Evolutionary conservation across 2,888 invertebrate genomes (phyloP), one percentile per base, ranked within the genome.

Genomic region (Leptinotarsa juncta): DNA sequence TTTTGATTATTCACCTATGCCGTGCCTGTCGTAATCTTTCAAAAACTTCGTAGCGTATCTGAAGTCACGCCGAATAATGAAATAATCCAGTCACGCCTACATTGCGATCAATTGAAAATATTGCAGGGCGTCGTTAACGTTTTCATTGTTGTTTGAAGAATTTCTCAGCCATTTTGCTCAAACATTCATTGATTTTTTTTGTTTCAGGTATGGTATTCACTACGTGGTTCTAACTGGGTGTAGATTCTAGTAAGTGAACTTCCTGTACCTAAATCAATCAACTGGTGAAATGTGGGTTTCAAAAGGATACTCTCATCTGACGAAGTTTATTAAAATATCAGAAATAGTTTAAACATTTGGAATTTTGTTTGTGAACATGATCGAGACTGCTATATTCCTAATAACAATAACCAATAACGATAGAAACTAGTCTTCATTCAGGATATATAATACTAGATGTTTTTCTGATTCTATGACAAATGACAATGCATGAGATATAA

Each of bases 141-240:
- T 51, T 62, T 48, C 48, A 67, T 70, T 67, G 60, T 66, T 66
- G 23, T 67, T 67, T 42, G 3, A 60, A 49, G 51, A 57, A n/a
- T 67, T 70, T 71, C 53, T 55, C 62, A 62, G 67, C 71, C 51
- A 49, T 65, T 65, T 73, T 60, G 57, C 42, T 69, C 15, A 20
- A n/a, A 51, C 7, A 23, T 49, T 65, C n/a, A 65, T 70, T 75
- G 66, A 75, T 72, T 65, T 72, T 16, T 71, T 67, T 72, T 72
- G 75, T 75, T 75, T n/a, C 75, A 75, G 75, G 75, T 75, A 75
- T 67, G 70, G 62, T 57, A 67, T 51, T 65, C 20, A 65, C 4
- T 18, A 49, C 3, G 42, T 42, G 42, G 42, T 42, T 42, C 42
- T 42, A 10, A 10, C 42, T 42, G 42, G 10, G 10, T 42, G 10